Percentiles rank a stretch among this genome's conserved stretches.
Conservation (phyloP, 2,888 invertebrate species). For the Hecatera dysodea region DNA sequence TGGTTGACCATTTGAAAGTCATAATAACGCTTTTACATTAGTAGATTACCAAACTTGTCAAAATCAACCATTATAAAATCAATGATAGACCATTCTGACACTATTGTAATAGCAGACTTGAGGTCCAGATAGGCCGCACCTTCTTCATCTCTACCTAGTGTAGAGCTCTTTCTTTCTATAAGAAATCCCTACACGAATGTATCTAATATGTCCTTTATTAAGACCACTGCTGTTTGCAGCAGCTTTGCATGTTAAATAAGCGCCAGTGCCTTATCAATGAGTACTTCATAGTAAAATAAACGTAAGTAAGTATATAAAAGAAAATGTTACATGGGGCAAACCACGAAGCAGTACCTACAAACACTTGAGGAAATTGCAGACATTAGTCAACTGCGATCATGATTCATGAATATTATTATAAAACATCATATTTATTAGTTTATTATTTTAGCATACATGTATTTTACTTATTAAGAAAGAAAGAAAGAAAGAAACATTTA, state of each 20-base stretch:
- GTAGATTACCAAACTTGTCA: no score
- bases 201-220: neutral
- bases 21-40: no score
- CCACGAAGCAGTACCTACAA: neutral
- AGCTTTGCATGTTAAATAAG: neutral
- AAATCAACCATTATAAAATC: no score
- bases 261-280: neutral
- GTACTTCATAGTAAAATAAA: no score
- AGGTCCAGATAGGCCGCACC: neutral
- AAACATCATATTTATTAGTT: no score
- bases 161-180: slow-evolving; percentile 7
- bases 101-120: neutral
- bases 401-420: slow-evolving; percentile 1
- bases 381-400: neutral
- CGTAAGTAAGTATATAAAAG: neutral
- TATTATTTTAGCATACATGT: no score
- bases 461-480: no score
- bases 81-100: no score
- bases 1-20: no score
- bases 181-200: neutral
- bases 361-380: neutral
- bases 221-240: neutral
- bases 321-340: slow-evolving; percentile 4
- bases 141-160: neutral
- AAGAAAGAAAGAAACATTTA: no score